A percentile compares a stretch with the other conserved stretches of the same genome.
These are phyloP conservation scores for Latrodectus hesperus DNA, from an alignment of 2,888 invertebrate genomes.

Conservation along the genomic window DNA sequence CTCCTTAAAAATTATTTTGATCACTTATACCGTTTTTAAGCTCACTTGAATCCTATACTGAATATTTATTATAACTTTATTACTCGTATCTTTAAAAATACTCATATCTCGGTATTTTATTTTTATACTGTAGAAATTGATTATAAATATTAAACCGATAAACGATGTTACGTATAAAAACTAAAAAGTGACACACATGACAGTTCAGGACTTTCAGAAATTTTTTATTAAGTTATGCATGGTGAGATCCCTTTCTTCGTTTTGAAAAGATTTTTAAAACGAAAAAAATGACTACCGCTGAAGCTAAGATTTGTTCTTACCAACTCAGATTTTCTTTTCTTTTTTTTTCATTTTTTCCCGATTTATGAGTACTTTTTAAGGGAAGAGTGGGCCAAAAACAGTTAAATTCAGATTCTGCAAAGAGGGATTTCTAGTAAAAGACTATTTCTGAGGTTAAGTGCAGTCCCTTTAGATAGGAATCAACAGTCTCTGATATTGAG, in stretches of 20 bases:
- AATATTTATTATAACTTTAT: no score
- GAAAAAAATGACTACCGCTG: background rate
- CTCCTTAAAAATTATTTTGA: no score
- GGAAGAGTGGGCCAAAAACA: slow-evolving; percentile 24
- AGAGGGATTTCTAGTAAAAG: slow-evolving; percentile 25
- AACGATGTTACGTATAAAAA: background rate
- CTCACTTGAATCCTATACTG: no score
- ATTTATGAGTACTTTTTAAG: background rate
- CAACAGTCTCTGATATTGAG: slow-evolving; percentile 57
- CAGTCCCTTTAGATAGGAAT: slow-evolving; percentile 26
- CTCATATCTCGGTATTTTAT: no score
- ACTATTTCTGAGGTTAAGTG: slow-evolving; percentile 40
- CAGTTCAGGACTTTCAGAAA: background rate
- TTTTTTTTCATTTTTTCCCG: background rate
- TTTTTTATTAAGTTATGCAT: background rate
- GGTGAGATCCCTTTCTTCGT: background rate
- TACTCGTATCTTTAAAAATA: no score
- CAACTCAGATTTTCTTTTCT: background rate
- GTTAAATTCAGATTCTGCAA: slow-evolving; percentile 49
- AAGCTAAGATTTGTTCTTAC: background rate
- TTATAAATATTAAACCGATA: background rate
- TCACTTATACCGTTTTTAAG: no score
- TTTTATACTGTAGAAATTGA: background rate
- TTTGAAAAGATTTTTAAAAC: background rate
- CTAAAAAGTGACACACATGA: background rate